phyloP scores from a whole-genome alignment of 2,113 vertebrate species.

The Lipotes vexillifer region DNA sequence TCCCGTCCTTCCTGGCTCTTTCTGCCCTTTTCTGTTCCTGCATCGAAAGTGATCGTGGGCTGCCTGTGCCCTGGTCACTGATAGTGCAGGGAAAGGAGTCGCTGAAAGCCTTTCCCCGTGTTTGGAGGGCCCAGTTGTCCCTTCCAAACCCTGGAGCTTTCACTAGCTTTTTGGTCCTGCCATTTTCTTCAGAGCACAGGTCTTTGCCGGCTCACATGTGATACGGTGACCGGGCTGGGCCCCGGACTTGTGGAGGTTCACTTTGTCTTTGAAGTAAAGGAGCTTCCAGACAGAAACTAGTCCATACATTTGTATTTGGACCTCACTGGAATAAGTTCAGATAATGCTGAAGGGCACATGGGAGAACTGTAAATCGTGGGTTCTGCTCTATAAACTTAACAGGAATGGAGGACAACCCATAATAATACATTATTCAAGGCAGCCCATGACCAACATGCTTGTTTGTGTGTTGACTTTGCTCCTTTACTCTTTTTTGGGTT shows the following conservation, averaged over 20 bases:
- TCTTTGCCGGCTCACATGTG: not conserved
- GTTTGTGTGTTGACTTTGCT: not conserved
- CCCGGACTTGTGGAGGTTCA: not conserved
- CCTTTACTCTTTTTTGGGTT: not conserved
- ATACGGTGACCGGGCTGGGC: not conserved
- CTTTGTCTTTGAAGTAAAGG: not conserved
- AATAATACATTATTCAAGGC: too few relatives aligned
- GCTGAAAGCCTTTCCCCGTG: conserved; percentile 70
- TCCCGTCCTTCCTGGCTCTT: not conserved
- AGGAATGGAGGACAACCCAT: not conserved
- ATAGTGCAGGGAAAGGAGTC: conserved; percentile 79
- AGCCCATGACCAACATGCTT: rapidly evolving
- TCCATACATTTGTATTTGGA: not conserved
- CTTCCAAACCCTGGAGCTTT: conserved; percentile 75
- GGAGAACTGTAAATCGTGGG: too few relatives aligned
- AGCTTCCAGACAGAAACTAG: not conserved
- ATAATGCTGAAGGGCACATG: not conserved
- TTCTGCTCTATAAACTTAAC: not conserved
- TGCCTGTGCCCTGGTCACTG: conserved; percentile 81
- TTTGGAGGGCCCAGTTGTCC: conserved; percentile 60
- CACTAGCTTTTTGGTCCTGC: not conserved
- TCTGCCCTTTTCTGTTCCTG: conserved; percentile 42
- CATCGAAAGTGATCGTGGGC: conserved; percentile 69
- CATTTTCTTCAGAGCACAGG: not conserved
- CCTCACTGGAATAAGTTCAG: not conserved